Conservation (phyloP, 2,888 invertebrate genomes). For the Dilophus febrilis region DNA sequence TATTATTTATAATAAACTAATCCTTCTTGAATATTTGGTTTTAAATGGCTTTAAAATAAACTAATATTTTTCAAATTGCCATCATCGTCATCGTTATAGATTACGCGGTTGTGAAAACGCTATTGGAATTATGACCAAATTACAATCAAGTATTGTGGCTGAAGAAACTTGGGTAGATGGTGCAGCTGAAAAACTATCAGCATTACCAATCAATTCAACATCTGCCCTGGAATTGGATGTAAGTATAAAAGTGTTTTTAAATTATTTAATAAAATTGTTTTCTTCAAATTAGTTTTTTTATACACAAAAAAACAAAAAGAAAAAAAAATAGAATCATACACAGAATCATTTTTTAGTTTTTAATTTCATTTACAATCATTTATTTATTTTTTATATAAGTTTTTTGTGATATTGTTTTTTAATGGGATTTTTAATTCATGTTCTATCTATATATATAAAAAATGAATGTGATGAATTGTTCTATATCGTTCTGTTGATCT, state of each 20-base stretch:
- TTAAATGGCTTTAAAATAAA: neutral
- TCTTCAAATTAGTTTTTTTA: conserved; percentile 23
- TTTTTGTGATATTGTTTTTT: no score
- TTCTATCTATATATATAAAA: no score
- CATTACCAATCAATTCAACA: conserved; percentile 42
- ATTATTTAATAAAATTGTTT: conserved; percentile 26
- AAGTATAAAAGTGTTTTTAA: conserved; percentile 19
- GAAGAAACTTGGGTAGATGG: conserved; percentile 85
- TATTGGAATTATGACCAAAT: conserved; percentile 77
- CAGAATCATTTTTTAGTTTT: conserved; percentile 1
- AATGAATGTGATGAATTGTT: no score
- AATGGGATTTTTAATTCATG: no score
- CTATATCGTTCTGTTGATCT: no score
- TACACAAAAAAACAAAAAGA: conserved; percentile 17
- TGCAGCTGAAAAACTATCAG: conserved; percentile 62
- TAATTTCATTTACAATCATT: neutral
- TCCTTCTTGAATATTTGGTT: no score
- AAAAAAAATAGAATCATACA: no score
- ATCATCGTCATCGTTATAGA: conserved; percentile 31
- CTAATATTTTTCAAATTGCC: conserved; percentile 8
- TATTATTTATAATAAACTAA: neutral
- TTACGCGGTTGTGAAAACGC: conserved; percentile 81
- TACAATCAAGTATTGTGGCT: conserved; percentile 69
- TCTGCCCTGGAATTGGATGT: conserved; percentile 31
- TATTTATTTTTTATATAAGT: neutral